Evolutionary conservation across 2,797 vertebrate genomes (phyloP).

Genomic region (Platalea minor): DNA sequence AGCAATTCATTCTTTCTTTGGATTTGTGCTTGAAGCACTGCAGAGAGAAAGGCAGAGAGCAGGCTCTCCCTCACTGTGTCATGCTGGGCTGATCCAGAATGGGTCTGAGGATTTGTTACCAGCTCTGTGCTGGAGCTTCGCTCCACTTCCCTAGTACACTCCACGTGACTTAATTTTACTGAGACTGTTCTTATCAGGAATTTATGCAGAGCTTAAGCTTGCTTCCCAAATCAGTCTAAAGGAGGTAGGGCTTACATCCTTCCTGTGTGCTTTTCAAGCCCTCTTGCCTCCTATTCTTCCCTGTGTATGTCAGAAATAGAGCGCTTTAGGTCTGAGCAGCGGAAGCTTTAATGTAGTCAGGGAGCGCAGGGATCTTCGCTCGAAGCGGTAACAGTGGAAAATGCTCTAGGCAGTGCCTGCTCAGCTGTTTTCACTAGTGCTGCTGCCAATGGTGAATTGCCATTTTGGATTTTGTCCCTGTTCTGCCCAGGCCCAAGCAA

Average conservation of each 20-base stretch:
- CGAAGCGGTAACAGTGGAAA: neutral
- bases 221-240: neutral
- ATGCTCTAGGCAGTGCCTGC: neutral
- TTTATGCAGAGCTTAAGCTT: neutral
- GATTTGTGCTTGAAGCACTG: constrained; percentile 1
- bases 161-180: neutral
- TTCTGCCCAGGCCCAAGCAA: neutral
- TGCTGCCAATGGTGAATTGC: neutral
- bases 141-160: neutral
- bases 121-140: neutral
- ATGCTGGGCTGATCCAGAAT: neutral
- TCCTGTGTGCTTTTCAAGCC: neutral
- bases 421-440: neutral
- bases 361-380: neutral
- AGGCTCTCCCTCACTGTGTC: constrained; percentile 46
- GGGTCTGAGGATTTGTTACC: constrained; percentile 12
- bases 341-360: neutral
- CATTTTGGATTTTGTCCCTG: neutral
- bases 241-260: neutral
- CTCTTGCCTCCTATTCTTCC: neutral
- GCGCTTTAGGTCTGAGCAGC: neutral
- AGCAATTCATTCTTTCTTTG: constrained; percentile 31
- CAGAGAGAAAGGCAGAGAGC: constrained; percentile 54
- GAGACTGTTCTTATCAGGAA: neutral
- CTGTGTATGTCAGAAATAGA: neutral